Percentiles rank a stretch among this genome's conserved stretches.
phyloP scores from a whole-genome alignment of 1,140 invertebrate genomes.

The Papilio helenus region DNA sequence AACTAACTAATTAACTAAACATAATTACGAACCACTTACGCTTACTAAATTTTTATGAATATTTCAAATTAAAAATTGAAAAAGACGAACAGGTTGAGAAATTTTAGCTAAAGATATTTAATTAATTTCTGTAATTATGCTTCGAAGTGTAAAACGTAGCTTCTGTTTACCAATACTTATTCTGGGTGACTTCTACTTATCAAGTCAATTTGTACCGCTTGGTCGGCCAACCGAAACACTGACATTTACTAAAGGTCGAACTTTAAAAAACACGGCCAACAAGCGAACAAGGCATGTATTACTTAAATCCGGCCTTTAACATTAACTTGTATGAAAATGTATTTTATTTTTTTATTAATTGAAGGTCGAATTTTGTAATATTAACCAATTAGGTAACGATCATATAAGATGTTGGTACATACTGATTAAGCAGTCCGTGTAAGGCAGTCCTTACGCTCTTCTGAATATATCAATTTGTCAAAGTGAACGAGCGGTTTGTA shows the following conservation, averaged over 20 bases:
- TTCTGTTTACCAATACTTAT: neutral
- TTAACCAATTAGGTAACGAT: neutral
- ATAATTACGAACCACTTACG: neutral
- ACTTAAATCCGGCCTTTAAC: slow-evolving; percentile 1
- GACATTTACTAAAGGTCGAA: slow-evolving; percentile 37
- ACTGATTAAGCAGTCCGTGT: no score
- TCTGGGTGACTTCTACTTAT: neutral
- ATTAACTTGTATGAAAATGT: neutral
- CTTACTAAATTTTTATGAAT: no score
- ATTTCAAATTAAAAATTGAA: no score
- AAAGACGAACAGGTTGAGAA: neutral
- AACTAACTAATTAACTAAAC: neutral
- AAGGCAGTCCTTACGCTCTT: no score
- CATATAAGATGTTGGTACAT: no score
- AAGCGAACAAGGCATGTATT: slow-evolving; percentile 27
- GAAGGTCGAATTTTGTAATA: neutral
- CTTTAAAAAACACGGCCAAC: slow-evolving; percentile 23
- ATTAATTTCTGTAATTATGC: neutral
- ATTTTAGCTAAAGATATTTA: neutral
- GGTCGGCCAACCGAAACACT: slow-evolving; percentile 26
- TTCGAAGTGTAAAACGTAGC: neutral
- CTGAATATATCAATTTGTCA: no score
- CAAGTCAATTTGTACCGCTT: slow-evolving; percentile 17
- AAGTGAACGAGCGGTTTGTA: no score
- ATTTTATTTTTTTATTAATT: neutral